Conservation (phyloP, 2,888 invertebrate genomes). For the Drosophila anomelani region DNA sequence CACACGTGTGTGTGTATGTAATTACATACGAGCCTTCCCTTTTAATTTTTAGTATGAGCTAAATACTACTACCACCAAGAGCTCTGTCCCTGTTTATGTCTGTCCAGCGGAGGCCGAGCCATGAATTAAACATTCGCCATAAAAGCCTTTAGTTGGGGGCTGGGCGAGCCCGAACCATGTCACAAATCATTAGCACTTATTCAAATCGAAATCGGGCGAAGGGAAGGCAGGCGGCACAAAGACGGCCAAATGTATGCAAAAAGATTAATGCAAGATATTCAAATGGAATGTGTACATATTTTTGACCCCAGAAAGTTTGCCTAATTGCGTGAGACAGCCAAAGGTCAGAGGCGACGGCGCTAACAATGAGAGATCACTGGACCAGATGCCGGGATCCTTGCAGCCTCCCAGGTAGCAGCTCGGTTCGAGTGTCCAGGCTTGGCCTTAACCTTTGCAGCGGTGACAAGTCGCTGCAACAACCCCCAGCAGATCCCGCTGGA, state of each 20-base stretch:
- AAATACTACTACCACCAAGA: conserved; percentile 69
- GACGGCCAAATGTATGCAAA: conserved; percentile 40
- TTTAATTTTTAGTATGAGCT: conserved; percentile 68
- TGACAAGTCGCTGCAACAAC: conserved; percentile 61
- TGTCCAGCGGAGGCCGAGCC: conserved; percentile 33
- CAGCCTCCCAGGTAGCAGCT: conserved; percentile 56
- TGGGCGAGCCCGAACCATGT: conserved; percentile 52
- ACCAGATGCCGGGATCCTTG: conserved; percentile 34
- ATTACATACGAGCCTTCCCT: conserved; percentile 71
- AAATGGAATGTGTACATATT: conserved; percentile 55
- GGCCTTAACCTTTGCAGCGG: conserved; percentile 71
- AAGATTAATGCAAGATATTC: conserved; percentile 62
- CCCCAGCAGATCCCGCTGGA: conserved; percentile 46
- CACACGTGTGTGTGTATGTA: conserved; percentile 56
- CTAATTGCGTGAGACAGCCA: conserved; percentile 74
- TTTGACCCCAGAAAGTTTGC: conserved; percentile 65
- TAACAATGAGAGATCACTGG: conserved; percentile 47
- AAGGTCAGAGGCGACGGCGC: conserved; percentile 70
- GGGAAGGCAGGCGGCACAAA: conserved; percentile 42
- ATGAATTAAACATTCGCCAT: conserved; percentile 75
- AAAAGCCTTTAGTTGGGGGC: conserved; percentile 50
- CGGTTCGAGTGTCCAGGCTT: conserved; percentile 57
- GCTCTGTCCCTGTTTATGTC: conserved; percentile 74
- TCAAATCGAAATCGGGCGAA: conserved; percentile 59
- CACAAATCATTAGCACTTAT: conserved; percentile 79